Evolutionary conservation across 2,797 vertebrate species (phyloP).

Genomic region (Syncerus caffer): DNA sequence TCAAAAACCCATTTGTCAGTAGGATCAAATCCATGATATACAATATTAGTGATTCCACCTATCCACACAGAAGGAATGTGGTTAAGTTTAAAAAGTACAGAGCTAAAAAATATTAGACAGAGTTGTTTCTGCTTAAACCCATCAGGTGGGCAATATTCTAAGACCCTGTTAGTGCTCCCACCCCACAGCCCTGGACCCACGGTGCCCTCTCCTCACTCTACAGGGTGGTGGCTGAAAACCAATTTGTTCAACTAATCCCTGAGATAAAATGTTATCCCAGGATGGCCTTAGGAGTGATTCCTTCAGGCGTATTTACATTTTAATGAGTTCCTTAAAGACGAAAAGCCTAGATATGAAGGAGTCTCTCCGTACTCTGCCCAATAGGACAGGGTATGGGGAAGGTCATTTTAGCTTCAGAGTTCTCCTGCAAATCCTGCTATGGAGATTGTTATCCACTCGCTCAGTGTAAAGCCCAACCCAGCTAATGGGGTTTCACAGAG

Average conservation of each 20-base stretch:
- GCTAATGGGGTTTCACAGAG: not conserved
- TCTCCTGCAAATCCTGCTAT: not conserved
- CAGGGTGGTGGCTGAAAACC: not conserved
- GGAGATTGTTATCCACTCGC: not conserved
- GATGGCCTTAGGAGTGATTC: not conserved
- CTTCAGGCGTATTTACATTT: constrained; percentile 4
- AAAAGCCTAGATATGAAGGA: not conserved
- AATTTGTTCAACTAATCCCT: constrained; percentile 24
- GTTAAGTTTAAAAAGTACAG: not conserved
- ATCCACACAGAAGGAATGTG: not conserved
- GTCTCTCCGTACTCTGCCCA: not conserved
- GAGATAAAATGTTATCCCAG: not conserved
- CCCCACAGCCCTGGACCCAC: rapidly evolving
- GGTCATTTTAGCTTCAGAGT: not conserved
- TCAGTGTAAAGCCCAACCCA: not conserved
- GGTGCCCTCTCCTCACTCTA: not conserved
- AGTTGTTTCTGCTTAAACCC: not conserved
- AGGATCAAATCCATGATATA: not conserved
- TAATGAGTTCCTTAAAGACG: not conserved
- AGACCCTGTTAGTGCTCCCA: not conserved
- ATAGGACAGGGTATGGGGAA: not conserved
- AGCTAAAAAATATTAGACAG: not conserved
- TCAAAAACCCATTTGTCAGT: not conserved
- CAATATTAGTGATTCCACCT: not conserved
- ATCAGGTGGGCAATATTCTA: not conserved